Percentiles rank a stretch among this genome's conserved stretches.
Evolutionary conservation across 2,113 vertebrate genomes (phyloP).

Genomic region (Lontra canadensis): DNA sequence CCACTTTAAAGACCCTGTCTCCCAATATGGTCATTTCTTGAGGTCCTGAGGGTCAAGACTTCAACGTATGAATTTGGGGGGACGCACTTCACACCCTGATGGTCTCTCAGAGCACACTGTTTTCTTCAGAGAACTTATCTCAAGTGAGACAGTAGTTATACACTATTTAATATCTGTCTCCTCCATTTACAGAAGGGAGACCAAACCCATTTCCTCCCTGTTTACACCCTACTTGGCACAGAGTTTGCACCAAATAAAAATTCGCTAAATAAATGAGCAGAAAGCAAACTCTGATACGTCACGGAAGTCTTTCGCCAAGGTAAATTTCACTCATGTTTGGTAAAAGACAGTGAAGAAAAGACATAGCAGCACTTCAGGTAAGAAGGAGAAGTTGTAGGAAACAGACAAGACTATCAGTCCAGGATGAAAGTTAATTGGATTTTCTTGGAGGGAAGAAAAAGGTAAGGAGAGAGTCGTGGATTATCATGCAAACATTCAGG

Average conservation of each 20-base stretch:
- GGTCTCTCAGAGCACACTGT: neutral
- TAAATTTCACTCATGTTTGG: neutral
- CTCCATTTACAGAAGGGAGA: neutral
- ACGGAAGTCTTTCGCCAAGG: neutral
- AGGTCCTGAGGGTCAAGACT: too few relatives aligned
- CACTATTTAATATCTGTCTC: neutral
- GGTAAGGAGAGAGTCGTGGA: neutral
- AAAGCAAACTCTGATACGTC: neutral
- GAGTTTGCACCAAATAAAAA: neutral
- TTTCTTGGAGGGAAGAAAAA: neutral
- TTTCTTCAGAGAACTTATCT: neutral
- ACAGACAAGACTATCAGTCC: neutral
- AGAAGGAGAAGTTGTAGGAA: neutral
- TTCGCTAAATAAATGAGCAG: neutral
- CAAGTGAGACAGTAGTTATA: neutral
- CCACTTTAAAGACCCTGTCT: neutral
- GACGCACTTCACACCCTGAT: neutral
- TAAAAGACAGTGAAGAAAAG: neutral
- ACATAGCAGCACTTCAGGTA: neutral
- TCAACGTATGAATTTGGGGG: neutral
- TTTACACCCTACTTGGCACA: neutral
- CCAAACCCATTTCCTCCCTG: neutral
- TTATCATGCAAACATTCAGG: neutral
- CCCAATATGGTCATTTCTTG: neutral
- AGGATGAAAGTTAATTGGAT: neutral